Percentiles rank a stretch among this genome's conserved stretches.
Evolutionary conservation across 2,797 vertebrate genomes (phyloP).

Genomic region (Selene dorsalis): DNA sequence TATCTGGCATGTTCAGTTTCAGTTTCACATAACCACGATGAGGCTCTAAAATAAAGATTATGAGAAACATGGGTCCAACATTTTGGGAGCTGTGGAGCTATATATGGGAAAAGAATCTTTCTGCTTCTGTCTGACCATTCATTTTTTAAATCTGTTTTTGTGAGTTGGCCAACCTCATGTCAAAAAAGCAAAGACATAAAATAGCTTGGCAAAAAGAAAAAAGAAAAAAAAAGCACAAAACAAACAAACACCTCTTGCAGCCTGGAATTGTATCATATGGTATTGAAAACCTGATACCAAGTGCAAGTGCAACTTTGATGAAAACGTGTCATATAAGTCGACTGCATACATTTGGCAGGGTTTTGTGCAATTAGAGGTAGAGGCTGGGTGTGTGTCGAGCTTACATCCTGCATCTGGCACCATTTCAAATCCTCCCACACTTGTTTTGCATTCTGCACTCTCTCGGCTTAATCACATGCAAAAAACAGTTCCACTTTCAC

Average conservation of each 20-base stretch:
- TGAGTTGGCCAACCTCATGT: background rate
- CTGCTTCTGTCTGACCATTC: background rate
- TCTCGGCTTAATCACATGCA: constrained; percentile 71
- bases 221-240: background rate
- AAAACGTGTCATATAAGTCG: constrained; percentile 35
- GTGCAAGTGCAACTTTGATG: constrained; percentile 21
- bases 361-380: constrained; percentile 67
- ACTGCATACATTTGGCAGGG: constrained; percentile 60
- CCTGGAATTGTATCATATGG: background rate
- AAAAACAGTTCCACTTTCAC: constrained; percentile 49
- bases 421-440: constrained; percentile 77
- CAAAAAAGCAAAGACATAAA: background rate
- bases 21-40: no score
- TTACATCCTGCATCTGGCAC: constrained; percentile 64
- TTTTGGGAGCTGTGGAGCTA: background rate
- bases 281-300: constrained; percentile 1
- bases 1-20: background rate
- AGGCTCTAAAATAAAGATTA: background rate
- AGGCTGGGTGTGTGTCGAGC: constrained; percentile 58
- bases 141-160: background rate
- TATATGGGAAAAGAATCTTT: background rate
- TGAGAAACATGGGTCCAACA: background rate
- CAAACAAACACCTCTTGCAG: background rate
- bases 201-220: background rate
- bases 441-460: constrained; percentile 68